Evolutionary conservation across 2,888 invertebrate genomes (phyloP), one percentile per base, ranked within the genome.

Genomic region (Drosophila bunnanda): DNA sequence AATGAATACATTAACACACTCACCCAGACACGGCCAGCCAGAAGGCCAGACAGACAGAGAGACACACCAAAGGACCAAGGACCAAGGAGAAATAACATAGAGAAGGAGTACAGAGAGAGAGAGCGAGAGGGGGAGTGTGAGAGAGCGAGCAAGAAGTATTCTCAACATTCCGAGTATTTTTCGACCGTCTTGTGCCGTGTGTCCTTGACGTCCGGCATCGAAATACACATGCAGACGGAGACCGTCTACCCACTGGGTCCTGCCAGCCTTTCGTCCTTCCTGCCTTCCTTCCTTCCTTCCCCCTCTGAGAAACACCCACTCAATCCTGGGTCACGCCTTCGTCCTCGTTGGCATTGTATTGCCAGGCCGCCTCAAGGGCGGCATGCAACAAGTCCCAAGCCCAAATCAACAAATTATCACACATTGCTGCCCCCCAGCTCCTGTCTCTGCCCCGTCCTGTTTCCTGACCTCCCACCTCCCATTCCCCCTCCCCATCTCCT

Each of bases 1-100:
- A 89, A 88, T 90, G 90, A 90, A 89, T 90, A 90, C 79, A 90
- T 90, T 90, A 90, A 78, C 86, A 84, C 80, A 88, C 75, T 78
- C 66, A 53, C 74, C 75, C 72, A 77, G 71, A 82, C 76, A 75
- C 64, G 66, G 67, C 72, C 68, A 72, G 30, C 36, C 66, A 61
- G 50, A 50, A 38, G 56, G 44, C 12, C 58, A 66, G 65, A 66
- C 58, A 62, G 58, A 76, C 48, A 67, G 43, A 66, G 59, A 53
- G 17, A 46, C 44, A 44, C 3, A 44, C 32, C 46, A 22, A 60
- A 20, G 60, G 22, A 61, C 54, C 20, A 66, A 68, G 50, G 20
- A 52, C 50, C 13, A 2, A 4, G 7, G 15, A 15, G 8, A 22
- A 9, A 25, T 9, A 44, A 44, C 25, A 44, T n/a, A 44, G 30